Evolutionary conservation across 2,797 vertebrate species (phyloP).

Genomic region (Leucoraja ocellata): DNA sequence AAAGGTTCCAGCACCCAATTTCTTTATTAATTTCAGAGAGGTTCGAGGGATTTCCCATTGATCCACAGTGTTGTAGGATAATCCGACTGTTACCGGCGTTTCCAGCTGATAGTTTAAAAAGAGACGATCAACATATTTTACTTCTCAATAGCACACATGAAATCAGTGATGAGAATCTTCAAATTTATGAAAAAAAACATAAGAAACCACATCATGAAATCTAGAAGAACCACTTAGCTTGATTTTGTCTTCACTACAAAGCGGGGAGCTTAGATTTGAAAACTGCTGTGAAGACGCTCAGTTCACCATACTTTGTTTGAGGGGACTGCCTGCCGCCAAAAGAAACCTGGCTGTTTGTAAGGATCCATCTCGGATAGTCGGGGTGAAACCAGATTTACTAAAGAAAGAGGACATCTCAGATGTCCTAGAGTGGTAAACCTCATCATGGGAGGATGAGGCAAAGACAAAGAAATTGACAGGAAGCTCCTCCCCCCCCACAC

Average conservation of each 20-base stretch:
- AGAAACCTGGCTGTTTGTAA: too few species aligned
- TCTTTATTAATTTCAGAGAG: conserved; percentile 69
- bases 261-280: too few species aligned
- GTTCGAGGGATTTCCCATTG: conserved; percentile 84
- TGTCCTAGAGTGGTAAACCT: too few species aligned
- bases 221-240: background rate
- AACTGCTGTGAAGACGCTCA: too few species aligned
- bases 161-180: background rate
- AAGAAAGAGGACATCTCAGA: too few species aligned
- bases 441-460: too few species aligned
- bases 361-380: too few species aligned
- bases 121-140: background rate
- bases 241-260: background rate
- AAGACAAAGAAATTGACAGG: too few species aligned
- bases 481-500: too few species aligned
- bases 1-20: conserved; percentile 84
- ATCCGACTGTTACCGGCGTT: conserved; percentile 64
- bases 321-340: too few species aligned
- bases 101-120: conserved; percentile 50
- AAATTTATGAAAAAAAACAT: background rate
- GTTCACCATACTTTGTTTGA: too few species aligned
- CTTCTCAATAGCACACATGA: background rate
- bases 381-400: too few species aligned
- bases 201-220: background rate
- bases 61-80: conserved; percentile 87